Percentiles rank a stretch among this genome's conserved stretches.
phyloP scores from a whole-genome alignment of 2,113 vertebrate genomes.

The Psammodynastes pulverulentus region DNA sequence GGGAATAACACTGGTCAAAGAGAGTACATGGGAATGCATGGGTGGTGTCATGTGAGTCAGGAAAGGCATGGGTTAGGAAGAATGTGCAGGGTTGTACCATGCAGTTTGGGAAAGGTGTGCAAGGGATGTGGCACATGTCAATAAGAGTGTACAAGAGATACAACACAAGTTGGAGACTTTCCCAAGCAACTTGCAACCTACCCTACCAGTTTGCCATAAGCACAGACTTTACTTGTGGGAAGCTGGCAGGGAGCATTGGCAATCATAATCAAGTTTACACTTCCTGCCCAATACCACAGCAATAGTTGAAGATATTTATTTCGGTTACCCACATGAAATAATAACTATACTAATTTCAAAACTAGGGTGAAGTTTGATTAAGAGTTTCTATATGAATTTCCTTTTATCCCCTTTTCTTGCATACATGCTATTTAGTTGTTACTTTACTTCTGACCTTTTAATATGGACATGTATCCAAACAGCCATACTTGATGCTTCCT shows the following conservation, averaged over 20 bases:
- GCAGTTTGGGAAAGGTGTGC: not conserved
- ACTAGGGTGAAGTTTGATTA: constrained; percentile 4
- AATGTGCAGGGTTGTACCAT: not conserved
- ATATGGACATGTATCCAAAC: not conserved
- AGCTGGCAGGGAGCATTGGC: not conserved
- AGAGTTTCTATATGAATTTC: not conserved
- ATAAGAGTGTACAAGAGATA: not conserved
- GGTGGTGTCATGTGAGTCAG: not conserved
- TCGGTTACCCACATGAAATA: constrained; percentile 11
- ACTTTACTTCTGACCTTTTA: not conserved
- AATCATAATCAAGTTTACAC: not conserved
- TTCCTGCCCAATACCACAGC: not conserved
- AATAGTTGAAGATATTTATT: constrained; percentile 5
- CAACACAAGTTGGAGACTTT: not conserved
- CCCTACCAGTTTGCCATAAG: not conserved
- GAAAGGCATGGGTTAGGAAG: not conserved
- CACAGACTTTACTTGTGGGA: not conserved
- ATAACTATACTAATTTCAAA: not conserved
- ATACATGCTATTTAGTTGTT: not conserved
- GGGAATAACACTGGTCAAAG: not conserved
- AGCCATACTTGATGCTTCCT: not conserved
- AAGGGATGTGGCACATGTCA: not conserved
- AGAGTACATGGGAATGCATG: not conserved
- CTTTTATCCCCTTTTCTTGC: not conserved
- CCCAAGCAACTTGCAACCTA: not conserved